A percentile compares a stretch with the other conserved stretches of the same genome.
These are phyloP conservation scores for Phlogophora meticulosa DNA, from an alignment of 2,888 invertebrate genomes.

Conservation along the genomic window DNA sequence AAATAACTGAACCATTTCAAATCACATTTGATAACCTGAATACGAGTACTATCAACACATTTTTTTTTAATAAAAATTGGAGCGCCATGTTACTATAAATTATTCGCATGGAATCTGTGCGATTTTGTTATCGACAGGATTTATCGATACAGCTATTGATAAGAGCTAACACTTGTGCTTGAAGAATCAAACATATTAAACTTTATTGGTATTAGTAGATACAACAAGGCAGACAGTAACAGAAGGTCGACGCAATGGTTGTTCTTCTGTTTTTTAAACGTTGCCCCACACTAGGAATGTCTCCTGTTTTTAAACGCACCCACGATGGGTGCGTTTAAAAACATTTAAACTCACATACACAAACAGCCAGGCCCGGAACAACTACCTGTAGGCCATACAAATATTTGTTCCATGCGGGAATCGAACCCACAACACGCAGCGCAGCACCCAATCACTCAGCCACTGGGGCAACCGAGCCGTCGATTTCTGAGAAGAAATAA, in stretches of 20 bases:
- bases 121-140: constrained; percentile 25
- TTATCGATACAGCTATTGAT: constrained; percentile 34
- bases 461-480: too few species aligned
- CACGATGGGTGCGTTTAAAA: too few species aligned
- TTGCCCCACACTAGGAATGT: too few species aligned
- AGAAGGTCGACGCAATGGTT: constrained; percentile 22
- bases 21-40: constrained; percentile 22
- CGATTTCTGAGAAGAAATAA: too few species aligned
- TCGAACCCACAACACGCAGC: too few species aligned
- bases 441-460: too few species aligned
- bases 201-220: constrained; percentile 28
- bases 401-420: too few species aligned
- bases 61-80: constrained; percentile 2
- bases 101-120: constrained; percentile 16
- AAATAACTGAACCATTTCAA: constrained; percentile 12
- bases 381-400: too few species aligned
- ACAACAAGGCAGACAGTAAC: background rate
- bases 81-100: background rate
- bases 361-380: too few species aligned
- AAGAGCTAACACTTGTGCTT: constrained; percentile 35
- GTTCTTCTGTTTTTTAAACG: too few species aligned
- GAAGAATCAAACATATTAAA: constrained; percentile 21
- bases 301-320: too few species aligned
- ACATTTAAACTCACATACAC: too few species aligned
- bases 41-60: background rate